Base-by-base conservation (phyloP, 2,113 vertebrate species). In the Pachyramphus minor region DNA sequence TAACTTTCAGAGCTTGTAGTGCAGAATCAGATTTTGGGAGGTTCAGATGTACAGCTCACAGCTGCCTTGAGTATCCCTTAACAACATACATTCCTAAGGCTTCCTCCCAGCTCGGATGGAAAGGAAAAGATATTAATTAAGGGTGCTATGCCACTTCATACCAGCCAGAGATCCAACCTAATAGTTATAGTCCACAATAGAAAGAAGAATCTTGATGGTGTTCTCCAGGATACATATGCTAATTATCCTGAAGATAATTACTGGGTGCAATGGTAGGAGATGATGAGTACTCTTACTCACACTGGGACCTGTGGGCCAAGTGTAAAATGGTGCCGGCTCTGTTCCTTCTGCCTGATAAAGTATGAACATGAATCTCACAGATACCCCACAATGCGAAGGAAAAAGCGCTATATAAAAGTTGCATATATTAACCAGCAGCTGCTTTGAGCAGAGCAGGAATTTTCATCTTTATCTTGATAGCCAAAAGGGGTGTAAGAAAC, bases 231-330 rank as follows among this genome's bases (percentile, higher is more conserved):
- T 90, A 67, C 47, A 35, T 82, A 59, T 39, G 83, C 49, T 94
- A 89, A 95, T 95, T 97, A 90, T 50, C 75, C 28, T 11, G 8
- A 58, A 80, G 85, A 42, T 86, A 96, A 96, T 96, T 92, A 88
- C 59, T 84, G 63, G 60, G 64, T 94, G 33, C 68, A 95, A 17
- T 90, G 67, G 60, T 74, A 84, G 76, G 84, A 71, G 72, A 86
- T 84, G 85, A 92, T 88, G 76, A 47, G 12, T 94, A 63, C 35
- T 83, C 75, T 75, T 90, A 87, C 66, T 85, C 75, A 80, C n/a
- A 35, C 66, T 78, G 63, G 85, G 93, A 74, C 76, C 42, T 74
- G 72, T 74, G 56, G 94, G 47, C 85, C 86, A 67, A 92, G 16
- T 35, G 19, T 92, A 84, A 86, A 93, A 39, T 77, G 55, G 42